Evolutionary conservation across 2,797 vertebrate genomes (phyloP).

Genomic region (Tamandua tetradactyla): DNA sequence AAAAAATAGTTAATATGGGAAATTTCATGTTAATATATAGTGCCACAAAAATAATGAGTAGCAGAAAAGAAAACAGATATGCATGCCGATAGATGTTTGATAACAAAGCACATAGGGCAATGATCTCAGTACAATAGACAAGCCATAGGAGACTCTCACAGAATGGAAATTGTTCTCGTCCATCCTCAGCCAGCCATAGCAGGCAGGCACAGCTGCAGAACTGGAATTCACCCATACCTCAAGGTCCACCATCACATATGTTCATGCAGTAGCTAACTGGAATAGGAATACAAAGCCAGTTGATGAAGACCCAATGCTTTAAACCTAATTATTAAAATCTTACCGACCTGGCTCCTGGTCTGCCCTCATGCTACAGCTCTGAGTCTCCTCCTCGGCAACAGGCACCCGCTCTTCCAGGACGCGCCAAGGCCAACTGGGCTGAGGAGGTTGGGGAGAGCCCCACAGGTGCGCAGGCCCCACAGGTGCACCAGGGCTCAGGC

Average conservation of each 20-base stretch:
- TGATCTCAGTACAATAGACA: not conserved
- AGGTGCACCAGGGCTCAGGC: no score
- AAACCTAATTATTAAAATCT: conserved; percentile 40
- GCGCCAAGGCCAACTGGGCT: no score
- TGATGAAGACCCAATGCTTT: conserved; percentile 5
- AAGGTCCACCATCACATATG: not conserved
- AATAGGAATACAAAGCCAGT: not conserved
- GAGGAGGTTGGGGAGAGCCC: no score
- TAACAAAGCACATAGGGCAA: not conserved
- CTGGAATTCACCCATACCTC: not conserved
- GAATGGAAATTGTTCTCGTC: not conserved
- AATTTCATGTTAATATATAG: no score
- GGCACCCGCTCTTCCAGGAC: no score
- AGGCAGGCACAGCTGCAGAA: conserved; percentile 11
- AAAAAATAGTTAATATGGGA: no score
- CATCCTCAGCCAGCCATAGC: not conserved
- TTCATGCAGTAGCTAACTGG: not conserved
- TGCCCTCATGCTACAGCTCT: no score
- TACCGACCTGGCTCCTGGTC: no score
- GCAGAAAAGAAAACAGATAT: not conserved
- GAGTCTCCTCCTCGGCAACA: no score
- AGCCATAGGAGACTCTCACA: not conserved
- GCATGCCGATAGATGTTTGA: not conserved
- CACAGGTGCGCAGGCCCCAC: no score
- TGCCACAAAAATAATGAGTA: no score